These are phyloP conservation scores for Prostheceraeus crozeri DNA, from an alignment of 2,888 invertebrate genomes.

Conservation along the genomic window DNA sequence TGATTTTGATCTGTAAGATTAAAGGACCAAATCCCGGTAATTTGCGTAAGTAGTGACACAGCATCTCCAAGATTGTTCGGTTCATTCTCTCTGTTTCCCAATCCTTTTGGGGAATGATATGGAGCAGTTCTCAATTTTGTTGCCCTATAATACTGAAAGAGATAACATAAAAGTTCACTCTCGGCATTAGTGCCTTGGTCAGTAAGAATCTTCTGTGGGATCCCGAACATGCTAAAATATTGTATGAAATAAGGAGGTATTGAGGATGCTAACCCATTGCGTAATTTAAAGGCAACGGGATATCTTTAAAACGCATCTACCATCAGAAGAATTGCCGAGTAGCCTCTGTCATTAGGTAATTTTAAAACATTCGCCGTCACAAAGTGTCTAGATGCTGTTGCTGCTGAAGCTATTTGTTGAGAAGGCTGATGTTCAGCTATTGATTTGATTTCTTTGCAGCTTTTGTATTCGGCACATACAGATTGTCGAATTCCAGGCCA, in stretches of 20 bases:
- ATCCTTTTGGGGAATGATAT: slow-evolving; percentile 16
- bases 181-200: slow-evolving; percentile 13
- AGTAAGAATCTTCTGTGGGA: not conserved
- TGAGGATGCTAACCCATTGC: slow-evolving; percentile 2
- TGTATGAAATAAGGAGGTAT: slow-evolving; percentile 6
- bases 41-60: not conserved
- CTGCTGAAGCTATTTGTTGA: too few species aligned
- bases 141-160: slow-evolving; percentile 1
- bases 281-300: slow-evolving; percentile 7
- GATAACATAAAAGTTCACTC: not conserved
- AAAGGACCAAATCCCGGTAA: not conserved
- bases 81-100: slow-evolving; percentile 11
- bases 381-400: too few species aligned
- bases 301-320: not conserved
- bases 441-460: too few species aligned
- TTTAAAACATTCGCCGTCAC: too few species aligned
- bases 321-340: too few species aligned
- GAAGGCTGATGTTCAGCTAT: too few species aligned
- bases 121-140: slow-evolving; percentile 16
- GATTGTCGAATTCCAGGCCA: too few species aligned
- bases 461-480: too few species aligned
- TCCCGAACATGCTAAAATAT: slow-evolving; percentile 15
- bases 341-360: too few species aligned
- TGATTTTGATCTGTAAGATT: not conserved
- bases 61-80: slow-evolving; percentile 13